Base-by-base conservation (phyloP, 2,888 invertebrate species). In the Ennomos fuscantarius region DNA sequence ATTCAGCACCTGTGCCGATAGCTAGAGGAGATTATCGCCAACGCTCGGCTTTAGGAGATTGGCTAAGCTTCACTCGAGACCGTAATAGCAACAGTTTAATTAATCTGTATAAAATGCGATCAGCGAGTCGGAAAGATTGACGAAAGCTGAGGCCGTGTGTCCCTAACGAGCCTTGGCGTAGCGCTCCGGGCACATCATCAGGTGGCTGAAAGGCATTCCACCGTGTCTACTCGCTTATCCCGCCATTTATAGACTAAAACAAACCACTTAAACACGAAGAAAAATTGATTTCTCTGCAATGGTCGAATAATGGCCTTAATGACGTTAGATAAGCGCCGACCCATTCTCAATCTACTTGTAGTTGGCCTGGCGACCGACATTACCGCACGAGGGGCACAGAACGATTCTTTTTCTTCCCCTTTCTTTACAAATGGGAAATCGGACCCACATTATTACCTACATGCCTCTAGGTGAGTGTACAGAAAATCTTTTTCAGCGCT, bases 371-470 rank as follows among this genome's bases (percentile, higher is more conserved):
- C 58, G 69, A 64, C 73, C 70, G 66, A 76, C 78, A 79, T 82
- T 81, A 81, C 75, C 78, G 74, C 72, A 65, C 65, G 69, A 64
- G 73, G 73, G 66, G 69, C 68, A 71, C 71, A 66, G 68, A 73
- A 70, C 71, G 68, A 66, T 72, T 74, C 73, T 73, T 79, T 79
- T 79, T 71, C 32, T 32, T 37, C 72, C 71, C 70, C 73, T 81
- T 76, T 74, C 78, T 78, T 82, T 77, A 78, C 76, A 81, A 79
- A 83, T 81, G 78, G 76, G 79, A 77, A 80, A 81, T 77, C 74
- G 78, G 74, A 73, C 75, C 75, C 72, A 74, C 78, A 78, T 82
- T 81, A 81, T 77, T 78, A 80, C 62, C 57, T 50, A 56, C 47
- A 53, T 36, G 49, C 36, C 55, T 24, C 47, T 41, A 60, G 47